These are phyloP conservation scores for Nothocercus nigrocapillus DNA, from an alignment of 2,113 vertebrate species.

Conservation along the genomic window DNA sequence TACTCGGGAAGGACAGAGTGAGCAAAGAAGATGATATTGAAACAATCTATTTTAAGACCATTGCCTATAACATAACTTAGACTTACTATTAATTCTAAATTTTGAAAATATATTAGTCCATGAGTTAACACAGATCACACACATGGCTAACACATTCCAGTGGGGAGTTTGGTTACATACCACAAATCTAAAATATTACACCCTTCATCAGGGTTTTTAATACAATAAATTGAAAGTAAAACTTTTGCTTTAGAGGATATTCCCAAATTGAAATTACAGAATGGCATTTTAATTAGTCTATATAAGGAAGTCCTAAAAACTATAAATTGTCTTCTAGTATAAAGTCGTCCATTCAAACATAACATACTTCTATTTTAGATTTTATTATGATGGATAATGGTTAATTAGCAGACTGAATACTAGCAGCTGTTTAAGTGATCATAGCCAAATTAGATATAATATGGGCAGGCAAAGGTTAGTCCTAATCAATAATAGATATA, in stretches of 20 bases:
- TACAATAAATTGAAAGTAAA: conserved; percentile 6
- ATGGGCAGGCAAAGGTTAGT: conserved; percentile 59
- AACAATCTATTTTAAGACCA: background rate
- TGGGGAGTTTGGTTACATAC: background rate
- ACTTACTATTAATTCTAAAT: background rate
- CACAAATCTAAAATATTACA: background rate
- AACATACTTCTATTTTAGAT: conserved; percentile 28
- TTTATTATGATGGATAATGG: conserved; percentile 62
- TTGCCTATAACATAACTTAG: background rate
- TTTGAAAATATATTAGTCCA: background rate
- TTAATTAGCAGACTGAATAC: conserved; percentile 57
- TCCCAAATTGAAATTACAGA: background rate
- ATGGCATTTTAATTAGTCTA: background rate
- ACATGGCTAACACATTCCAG: background rate
- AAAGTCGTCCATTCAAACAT: background rate
- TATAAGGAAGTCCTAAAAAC: background rate
- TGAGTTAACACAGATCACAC: background rate
- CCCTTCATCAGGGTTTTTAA: conserved; percentile 11
- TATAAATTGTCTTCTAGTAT: conserved; percentile 8
- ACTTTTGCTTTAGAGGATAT: background rate
- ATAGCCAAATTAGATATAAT: conserved; percentile 60
- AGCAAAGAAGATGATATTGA: background rate
- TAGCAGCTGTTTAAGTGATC: conserved; percentile 40
- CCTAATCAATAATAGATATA: conserved; percentile 40
- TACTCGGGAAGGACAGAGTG: background rate